A percentile compares a stretch with the other conserved stretches of the same genome.
Evolutionary conservation across 2,888 invertebrate species (phyloP).

Genomic region (Leptopilina drosophilae): DNA sequence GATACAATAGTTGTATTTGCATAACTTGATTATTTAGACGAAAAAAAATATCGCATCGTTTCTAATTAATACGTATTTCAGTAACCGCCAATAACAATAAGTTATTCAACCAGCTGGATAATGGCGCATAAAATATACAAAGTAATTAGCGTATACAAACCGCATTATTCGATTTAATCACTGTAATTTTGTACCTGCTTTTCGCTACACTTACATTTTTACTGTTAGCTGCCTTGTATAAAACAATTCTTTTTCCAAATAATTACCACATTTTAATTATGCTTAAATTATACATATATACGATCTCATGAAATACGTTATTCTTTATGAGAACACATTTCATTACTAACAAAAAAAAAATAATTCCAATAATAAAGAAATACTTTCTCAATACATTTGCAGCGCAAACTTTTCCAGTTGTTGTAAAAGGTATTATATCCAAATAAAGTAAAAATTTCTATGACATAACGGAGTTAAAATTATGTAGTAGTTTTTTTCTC

Average conservation of each 20-base stretch:
- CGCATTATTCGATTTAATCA: constrained; percentile 16
- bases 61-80: constrained; percentile 27
- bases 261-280: background rate
- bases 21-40: background rate
- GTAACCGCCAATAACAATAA: constrained; percentile 13
- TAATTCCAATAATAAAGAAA: too few species aligned
- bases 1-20: background rate
- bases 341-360: too few species aligned
- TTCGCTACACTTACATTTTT: background rate
- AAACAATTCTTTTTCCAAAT: background rate
- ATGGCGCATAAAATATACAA: constrained; percentile 16
- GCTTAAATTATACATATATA: background rate
- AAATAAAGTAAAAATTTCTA: too few species aligned
- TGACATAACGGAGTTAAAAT: too few species aligned
- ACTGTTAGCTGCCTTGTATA: background rate
- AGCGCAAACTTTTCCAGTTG: too few species aligned
- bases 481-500: too few species aligned
- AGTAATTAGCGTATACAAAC: constrained; percentile 10
- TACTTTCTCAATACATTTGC: too few species aligned
- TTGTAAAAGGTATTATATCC: too few species aligned
- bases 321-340: too few species aligned
- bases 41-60: background rate
- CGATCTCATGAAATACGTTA: background rate
- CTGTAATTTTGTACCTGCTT: background rate
- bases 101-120: constrained; percentile 25